phyloP scores from a whole-genome alignment of 2,113 vertebrate genomes.

The Dasyprocta punctata region DNA sequence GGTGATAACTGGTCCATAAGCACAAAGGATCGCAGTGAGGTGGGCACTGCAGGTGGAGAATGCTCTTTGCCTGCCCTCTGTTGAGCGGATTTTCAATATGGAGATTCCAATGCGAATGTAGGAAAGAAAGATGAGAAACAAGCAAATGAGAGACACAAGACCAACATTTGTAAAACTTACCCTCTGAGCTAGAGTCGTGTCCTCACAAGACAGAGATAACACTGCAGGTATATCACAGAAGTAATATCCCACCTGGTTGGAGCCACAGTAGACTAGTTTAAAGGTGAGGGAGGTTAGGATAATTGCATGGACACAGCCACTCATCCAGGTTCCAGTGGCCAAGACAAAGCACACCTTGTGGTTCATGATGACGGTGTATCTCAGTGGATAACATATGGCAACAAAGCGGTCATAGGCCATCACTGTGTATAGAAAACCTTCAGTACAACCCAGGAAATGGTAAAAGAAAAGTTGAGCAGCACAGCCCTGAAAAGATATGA shows the following conservation, averaged over 20 bases:
- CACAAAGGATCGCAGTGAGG: slow-evolving; percentile 16
- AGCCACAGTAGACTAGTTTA: neutral
- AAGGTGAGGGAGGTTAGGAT: slow-evolving; percentile 27
- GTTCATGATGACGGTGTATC: slow-evolving; percentile 14
- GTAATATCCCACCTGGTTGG: neutral
- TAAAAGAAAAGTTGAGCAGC: slow-evolving; percentile 25
- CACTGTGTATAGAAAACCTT: slow-evolving; percentile 6
- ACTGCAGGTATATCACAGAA: slow-evolving; percentile 47
- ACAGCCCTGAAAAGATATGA: slow-evolving; percentile 69
- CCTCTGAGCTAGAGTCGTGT: neutral
- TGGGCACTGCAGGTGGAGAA: slow-evolving; percentile 55
- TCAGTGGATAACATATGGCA: slow-evolving; percentile 18
- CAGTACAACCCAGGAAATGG: neutral
- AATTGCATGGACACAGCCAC: neutral
- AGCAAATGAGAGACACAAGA: neutral
- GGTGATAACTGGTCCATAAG: slow-evolving; percentile 9
- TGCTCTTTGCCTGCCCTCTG: neutral
- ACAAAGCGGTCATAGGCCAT: slow-evolving; percentile 55
- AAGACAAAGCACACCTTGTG: slow-evolving; percentile 50
- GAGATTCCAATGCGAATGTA: slow-evolving; percentile 24
- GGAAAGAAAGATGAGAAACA: neutral
- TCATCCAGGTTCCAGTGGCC: neutral
- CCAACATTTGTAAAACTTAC: slow-evolving; percentile 41
- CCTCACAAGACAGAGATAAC: neutral
- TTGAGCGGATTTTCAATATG: neutral